Evolutionary conservation across 2,888 invertebrate species (phyloP).

Genomic region (Caenorhabditis imperialis): DNA sequence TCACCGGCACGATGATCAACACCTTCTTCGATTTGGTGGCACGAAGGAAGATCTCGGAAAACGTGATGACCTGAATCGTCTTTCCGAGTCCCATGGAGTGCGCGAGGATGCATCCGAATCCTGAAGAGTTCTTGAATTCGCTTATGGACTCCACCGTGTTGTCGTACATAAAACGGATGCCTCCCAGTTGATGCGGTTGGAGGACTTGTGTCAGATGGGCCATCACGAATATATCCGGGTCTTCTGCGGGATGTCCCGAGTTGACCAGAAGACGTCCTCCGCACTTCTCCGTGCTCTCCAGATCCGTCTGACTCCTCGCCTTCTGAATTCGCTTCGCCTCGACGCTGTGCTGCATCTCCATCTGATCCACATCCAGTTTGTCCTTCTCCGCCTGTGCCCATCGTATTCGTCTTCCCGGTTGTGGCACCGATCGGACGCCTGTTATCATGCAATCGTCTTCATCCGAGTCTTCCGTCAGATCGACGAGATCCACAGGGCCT

Average conservation of each 20-base stretch:
- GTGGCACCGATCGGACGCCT: conserved; percentile 3
- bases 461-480: conserved; percentile 49
- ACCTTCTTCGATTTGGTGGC: conserved; percentile 91
- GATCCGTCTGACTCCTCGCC: conserved; percentile 51
- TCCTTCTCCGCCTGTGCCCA: conserved; percentile 50
- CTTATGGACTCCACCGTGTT: conserved; percentile 94
- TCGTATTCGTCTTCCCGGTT: conserved; percentile 26
- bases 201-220: conserved; percentile 68
- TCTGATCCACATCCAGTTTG: conserved; percentile 31
- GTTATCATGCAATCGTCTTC: conserved; percentile 44
- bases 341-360: conserved; percentile 52
- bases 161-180: conserved; percentile 82
- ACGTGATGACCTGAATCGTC: conserved; percentile 91
- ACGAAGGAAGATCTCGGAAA: conserved; percentile 94
- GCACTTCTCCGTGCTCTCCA: conserved; percentile 62
- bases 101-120: conserved; percentile 97
- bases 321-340: conserved; percentile 52
- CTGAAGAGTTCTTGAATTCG: conserved; percentile 87
- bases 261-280: conserved; percentile 70
- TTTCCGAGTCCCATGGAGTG: conserved; percentile 98
- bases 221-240: conserved; percentile 69
- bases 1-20: conserved; percentile 97
- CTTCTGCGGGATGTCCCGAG: conserved; percentile 61
- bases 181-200: conserved; percentile 75
- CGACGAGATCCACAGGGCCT: conserved; percentile 30